Conservation (phyloP, 2,797 vertebrate genomes). For the Danio jaintianensis region DNA sequence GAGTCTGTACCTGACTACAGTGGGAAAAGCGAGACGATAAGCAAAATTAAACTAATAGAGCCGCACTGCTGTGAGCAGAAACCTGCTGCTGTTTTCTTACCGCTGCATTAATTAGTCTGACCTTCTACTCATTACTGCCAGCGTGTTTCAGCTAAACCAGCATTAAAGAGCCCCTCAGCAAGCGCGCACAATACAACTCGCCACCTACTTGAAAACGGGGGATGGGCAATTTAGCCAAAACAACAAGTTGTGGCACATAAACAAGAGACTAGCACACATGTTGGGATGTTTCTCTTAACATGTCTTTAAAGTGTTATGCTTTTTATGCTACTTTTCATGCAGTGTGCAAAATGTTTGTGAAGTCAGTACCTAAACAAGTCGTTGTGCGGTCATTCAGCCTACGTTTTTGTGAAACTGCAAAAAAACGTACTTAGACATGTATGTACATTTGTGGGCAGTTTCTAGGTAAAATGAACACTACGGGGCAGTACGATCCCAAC, state of each 20-base stretch:
- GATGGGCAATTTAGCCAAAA: slow-evolving; percentile 16
- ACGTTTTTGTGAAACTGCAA: no score
- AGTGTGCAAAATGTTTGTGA: no score
- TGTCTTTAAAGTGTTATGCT: no score
- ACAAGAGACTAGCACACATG: background rate
- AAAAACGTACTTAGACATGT: no score
- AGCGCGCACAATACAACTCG: slow-evolving; percentile 27
- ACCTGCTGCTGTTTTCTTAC: slow-evolving; percentile 70
- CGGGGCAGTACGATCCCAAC: no score
- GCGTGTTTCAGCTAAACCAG: slow-evolving; percentile 54
- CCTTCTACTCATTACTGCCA: slow-evolving; percentile 65
- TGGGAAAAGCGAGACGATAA: slow-evolving; percentile 64
- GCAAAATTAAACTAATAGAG: slow-evolving; percentile 74
- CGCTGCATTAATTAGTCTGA: slow-evolving; percentile 76
- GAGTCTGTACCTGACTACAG: slow-evolving; percentile 70
- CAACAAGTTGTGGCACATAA: slow-evolving; percentile 24
- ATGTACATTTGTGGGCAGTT: no score
- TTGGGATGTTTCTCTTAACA: background rate
- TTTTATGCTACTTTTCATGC: no score
- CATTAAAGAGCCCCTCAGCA: slow-evolving; percentile 43
- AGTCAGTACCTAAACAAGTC: no score
- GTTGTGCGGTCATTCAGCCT: no score
- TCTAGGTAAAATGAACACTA: no score
- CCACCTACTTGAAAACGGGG: slow-evolving; percentile 22
- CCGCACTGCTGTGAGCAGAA: slow-evolving; percentile 68